Base-by-base conservation (phyloP, 2,113 vertebrate genomes). In the Hippolais icterina region DNA sequence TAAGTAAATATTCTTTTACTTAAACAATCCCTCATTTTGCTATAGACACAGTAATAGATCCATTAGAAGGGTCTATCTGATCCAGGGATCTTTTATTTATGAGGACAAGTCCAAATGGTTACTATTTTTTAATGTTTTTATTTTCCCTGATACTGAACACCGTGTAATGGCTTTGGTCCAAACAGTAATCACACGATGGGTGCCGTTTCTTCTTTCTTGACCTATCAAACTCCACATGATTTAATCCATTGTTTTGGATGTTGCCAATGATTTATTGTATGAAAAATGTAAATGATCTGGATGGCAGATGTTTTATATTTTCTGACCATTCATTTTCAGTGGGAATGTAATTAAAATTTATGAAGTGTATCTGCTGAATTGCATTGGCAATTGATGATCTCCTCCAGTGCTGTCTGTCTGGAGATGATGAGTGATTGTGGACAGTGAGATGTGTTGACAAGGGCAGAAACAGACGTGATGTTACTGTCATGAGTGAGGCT, bases 261-360 rank as follows among this genome's bases (percentile, higher is more conserved):
- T 98, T 98, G 98, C 98, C 97, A 98, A 98, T 99, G 99, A 99
- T 99, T 99, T 99, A 99, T 99, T 98, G 97, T 97, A 98, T 60
- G 88, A 98, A 98, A 98, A 98, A 98, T 98, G 98, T 98, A 99
- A 99, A 99, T 99, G 98, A 99, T 99, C 98, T 98, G 97, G 98
- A 98, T 98, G 99, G 99, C 99, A 99, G 99, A 99, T 99, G 99
- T 99, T 99, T 99, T 99, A 98, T 99, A 99, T 99, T 99, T 99
- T 99, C 99, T 99, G 99, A 99, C 98, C 99, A 99, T 99, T 99
- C 99, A 98, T 99, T 99, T 99, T 99, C 98, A 98, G 98, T 97
- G 98, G 98, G 97, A 98, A 98, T 98, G 98, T 99, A 99, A 99
- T 99, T 99, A 99, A 99, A 99, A 99, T 99, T 99, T 99, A 99